Evolutionary conservation across 1,140 invertebrate genomes (phyloP), one percentile per base, ranked within the genome.

Genomic region (Oncopodura yosiiana): DNA sequence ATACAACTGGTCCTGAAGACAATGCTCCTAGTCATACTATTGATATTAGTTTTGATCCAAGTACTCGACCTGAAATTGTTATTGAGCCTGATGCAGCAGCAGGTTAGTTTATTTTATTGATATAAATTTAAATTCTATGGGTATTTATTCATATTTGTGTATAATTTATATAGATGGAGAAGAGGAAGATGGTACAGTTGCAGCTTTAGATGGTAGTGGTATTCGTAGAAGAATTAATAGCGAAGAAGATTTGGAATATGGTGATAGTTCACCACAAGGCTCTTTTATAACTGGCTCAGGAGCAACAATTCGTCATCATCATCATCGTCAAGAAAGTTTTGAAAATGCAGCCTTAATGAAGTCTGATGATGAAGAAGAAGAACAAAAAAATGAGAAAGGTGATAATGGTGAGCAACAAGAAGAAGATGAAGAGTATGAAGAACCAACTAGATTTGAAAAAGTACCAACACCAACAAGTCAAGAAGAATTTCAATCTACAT

Each of bases 21-120:
- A 29, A 49, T n/a, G 8, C 32, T 21, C 56, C 56, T n/a, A 59
- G 53, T 45, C 62, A 60, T 36, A 49, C 58, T 5, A 63, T 63
- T 45, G 58, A 63, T 19, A 48, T 60, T 37, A 44, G 46, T 12
- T 54, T 48, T 38, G 45, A 58, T 29, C 49, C 52, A 16, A 63
- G 49, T 9, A 37, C 49, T 2, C 37, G 36, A 38, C 55, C 54
- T 3, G 62, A 63, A 54, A 56, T 60, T 16, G 39, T 60, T 3
- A 57, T 63, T 19, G 61, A 63, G 29, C 49, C 42, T 14, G 52
- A 49, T 24, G 12, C 37, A 43, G 14, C 24, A 44, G 19, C 29
- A 30, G 9, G 50, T 46, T 23, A 46, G 39, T 4, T n/a, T 23
- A 46, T 12, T 30, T 34, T 29, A 16, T 11, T 4, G 26, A 30